phyloP scores from a whole-genome alignment of 2,797 vertebrate genomes.

The Novumbra hubbsi region DNA sequence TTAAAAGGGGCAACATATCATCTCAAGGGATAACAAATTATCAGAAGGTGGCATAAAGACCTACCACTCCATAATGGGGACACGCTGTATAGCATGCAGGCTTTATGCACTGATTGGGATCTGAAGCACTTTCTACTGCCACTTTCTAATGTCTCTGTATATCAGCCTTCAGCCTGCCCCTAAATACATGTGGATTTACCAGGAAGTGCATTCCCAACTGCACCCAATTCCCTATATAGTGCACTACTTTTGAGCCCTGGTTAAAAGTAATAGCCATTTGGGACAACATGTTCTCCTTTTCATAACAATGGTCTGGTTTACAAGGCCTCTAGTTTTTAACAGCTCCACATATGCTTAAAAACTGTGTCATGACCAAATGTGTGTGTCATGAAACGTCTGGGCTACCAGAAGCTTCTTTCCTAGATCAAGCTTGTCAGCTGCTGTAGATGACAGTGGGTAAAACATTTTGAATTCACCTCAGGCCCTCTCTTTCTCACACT shows the following conservation, averaged over 20 bases:
- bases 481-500: slow-evolving; percentile 11
- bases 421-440: slow-evolving; percentile 21
- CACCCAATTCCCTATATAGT: slow-evolving; percentile 16
- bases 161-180: slow-evolving; percentile 50
- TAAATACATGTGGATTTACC: slow-evolving; percentile 68
- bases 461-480: slow-evolving; percentile 19
- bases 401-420: slow-evolving; percentile 37
- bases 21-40: too few relatives aligned
- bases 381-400: slow-evolving; percentile 46
- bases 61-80: background rate
- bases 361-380: slow-evolving; percentile 47
- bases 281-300: background rate
- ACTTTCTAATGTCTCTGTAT: slow-evolving; percentile 40
- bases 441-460: slow-evolving; percentile 28
- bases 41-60: too few relatives aligned
- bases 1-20: too few relatives aligned
- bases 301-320: background rate
- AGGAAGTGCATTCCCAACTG: slow-evolving; percentile 33
- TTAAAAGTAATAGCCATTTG: background rate
- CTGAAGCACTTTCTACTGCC: slow-evolving; percentile 55
- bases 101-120: slow-evolving; percentile 41
- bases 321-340: background rate
- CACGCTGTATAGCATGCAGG: slow-evolving; percentile 24
- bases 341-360: background rate
- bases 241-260: slow-evolving; percentile 30